These are phyloP conservation scores for Phalanger gymnotis DNA, from an alignment of 2,797 vertebrate genomes.

Conservation along the genomic window DNA sequence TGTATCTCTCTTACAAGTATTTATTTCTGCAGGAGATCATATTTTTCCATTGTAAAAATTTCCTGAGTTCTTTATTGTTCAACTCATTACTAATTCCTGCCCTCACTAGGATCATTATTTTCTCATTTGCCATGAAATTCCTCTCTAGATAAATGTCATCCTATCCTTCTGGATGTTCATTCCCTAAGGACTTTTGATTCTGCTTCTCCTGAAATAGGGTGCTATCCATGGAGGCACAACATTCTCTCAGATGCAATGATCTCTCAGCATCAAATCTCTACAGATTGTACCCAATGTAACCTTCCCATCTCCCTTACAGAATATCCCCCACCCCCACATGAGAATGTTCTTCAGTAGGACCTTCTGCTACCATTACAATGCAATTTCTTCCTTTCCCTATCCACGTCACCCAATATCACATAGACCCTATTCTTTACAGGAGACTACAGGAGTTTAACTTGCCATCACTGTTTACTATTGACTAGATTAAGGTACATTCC, in stretches of 20 bases:
- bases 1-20: not conserved
- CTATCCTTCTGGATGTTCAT: not conserved
- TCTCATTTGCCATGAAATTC: not conserved
- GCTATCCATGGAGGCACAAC: not conserved
- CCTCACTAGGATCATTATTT: not conserved
- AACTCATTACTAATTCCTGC: not conserved
- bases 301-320: not conserved
- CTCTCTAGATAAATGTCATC: not conserved
- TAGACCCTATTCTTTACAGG: not conserved
- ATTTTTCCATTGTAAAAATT: not conserved
- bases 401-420: not conserved
- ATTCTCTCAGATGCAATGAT: not conserved
- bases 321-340: not conserved
- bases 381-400: not conserved
- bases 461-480: not conserved
- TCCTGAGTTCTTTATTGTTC: not conserved
- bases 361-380: not conserved
- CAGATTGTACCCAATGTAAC: not conserved
- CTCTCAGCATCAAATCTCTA: not conserved
- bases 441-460: not conserved
- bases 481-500: not conserved
- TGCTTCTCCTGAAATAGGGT: not conserved
- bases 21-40: not conserved
- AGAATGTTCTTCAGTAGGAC: not conserved
- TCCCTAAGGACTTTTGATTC: not conserved